Conservation (phyloP, 2,888 invertebrate genomes). For the Callinectes sapidus region DNA sequence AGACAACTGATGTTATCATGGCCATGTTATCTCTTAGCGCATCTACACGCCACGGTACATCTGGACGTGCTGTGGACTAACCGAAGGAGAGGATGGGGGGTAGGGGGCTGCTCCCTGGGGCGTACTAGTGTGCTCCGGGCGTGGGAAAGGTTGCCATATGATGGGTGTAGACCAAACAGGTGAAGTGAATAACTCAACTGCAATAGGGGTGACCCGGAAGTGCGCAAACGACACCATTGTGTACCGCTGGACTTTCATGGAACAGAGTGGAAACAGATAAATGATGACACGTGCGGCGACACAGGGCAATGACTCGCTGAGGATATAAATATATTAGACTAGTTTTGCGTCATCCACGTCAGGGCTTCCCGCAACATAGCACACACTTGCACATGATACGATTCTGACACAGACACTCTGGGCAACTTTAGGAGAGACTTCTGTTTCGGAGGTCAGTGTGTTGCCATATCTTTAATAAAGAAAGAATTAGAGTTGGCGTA, state of each 20-base stretch:
- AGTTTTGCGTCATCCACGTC: not conserved
- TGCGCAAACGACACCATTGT: not conserved
- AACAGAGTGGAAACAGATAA: not conserved
- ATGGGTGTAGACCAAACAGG: not conserved
- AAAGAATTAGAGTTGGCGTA: not conserved
- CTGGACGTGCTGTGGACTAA: constrained; percentile 1
- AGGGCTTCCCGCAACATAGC: not conserved
- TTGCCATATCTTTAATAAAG: not conserved
- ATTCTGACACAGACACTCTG: not conserved
- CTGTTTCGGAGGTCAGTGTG: not conserved
- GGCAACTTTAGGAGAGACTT: no score
- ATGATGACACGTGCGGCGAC: not conserved
- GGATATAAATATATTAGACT: not conserved
- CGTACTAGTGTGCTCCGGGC: not conserved
- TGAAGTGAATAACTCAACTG: not conserved
- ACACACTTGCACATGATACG: not conserved
- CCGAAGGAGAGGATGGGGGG: not conserved
- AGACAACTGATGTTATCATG: constrained; percentile 26
- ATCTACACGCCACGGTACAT: constrained; percentile 13
- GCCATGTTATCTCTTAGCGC: not conserved
- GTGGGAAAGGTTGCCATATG: not conserved
- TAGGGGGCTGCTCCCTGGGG: not conserved
- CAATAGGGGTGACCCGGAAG: not conserved
- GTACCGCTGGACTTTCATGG: not conserved
- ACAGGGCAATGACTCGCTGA: not conserved